Percentiles rank a stretch among this genome's conserved stretches.
Evolutionary conservation across 2,888 invertebrate genomes (phyloP).

Genomic region (Pyrgus malvae): DNA sequence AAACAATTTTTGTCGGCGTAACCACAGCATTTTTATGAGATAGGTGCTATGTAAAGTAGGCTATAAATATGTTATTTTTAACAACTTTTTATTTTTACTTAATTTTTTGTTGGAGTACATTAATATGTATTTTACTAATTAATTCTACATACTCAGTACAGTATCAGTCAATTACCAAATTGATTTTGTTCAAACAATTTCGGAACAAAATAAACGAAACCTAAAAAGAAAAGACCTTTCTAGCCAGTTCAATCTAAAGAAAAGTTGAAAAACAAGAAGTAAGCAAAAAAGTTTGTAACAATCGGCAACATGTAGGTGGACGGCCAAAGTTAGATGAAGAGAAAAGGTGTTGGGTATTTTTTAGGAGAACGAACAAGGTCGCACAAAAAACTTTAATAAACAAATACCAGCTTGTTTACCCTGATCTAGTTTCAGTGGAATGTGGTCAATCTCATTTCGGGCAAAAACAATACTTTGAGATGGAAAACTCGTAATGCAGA

Average conservation of each 20-base stretch:
- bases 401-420: slow-evolving; percentile 14
- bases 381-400: slow-evolving; percentile 4
- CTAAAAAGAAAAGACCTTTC: not conserved
- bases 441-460: not conserved
- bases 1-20: too few relatives aligned
- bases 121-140: too few relatives aligned
- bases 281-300: slow-evolving; percentile 19
- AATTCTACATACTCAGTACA: too few relatives aligned
- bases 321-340: slow-evolving; percentile 20
- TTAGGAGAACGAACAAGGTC: slow-evolving; percentile 11
- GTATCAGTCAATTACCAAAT: not conserved
- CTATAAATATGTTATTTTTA: too few relatives aligned
- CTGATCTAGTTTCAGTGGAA: not conserved
- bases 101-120: too few relatives aligned
- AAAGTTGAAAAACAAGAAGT: slow-evolving; percentile 12
- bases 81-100: too few relatives aligned
- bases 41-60: too few relatives aligned
- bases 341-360: slow-evolving; percentile 12
- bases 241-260: slow-evolving; percentile 1
- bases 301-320: slow-evolving; percentile 14
- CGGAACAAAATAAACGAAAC: slow-evolving; percentile 3
- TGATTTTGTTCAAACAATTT: not conserved
- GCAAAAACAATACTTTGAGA: not conserved
- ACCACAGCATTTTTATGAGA: too few relatives aligned
- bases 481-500: too few relatives aligned